Evolutionary conservation across 2,888 invertebrate species (phyloP), one percentile per base, ranked within the genome.

Genomic region (Agrotis puta): DNA sequence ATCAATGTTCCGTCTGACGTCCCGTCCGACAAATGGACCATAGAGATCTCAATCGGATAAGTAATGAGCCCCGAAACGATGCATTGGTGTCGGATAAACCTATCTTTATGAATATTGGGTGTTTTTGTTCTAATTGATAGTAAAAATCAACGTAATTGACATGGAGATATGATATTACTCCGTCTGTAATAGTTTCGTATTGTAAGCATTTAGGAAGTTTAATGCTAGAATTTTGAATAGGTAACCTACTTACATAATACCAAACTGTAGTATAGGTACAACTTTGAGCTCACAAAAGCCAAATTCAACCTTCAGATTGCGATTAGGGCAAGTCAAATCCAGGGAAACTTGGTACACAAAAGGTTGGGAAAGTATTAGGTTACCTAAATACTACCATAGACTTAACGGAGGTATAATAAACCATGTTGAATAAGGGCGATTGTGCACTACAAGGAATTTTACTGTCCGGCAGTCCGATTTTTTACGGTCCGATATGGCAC

Each of bases 41-140:
- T 63, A 78, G 64, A 87, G 86, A 87, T 87, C 67, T 66, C 62
- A 64, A 77, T 87, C 85, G 81, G 67, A 70, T 71, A 83, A 77
- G 71, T 72, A 73, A 76, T 80, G 75, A 76, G 63, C 67, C 79
- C 74, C 83, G 81, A 75, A 71, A 65, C 61, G 66, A 68, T 62
- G 77, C 71, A 69, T 70, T 65, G 68, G 61, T 68, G 64, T 74
- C 54, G 64, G 72, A 71, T 79, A 69, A 77, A 72, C 59, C 71
- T 70, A 72, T 74, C 58, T 65, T 53, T 65, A 63, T 33, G 51
- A 51, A 64, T 24, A 18, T 62, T 62, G 1, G 50, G 24, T 63
- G 58, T 14, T 65, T 68, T 68, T 50, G 50, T 24, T 61, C 13
- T 18, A 39, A 20, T 54, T 59, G n/a, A 33, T 33, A 51, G 62